These are phyloP conservation scores for Agrilus planipennis DNA, from an alignment of 1,140 invertebrate genomes.

Conservation along the genomic window DNA sequence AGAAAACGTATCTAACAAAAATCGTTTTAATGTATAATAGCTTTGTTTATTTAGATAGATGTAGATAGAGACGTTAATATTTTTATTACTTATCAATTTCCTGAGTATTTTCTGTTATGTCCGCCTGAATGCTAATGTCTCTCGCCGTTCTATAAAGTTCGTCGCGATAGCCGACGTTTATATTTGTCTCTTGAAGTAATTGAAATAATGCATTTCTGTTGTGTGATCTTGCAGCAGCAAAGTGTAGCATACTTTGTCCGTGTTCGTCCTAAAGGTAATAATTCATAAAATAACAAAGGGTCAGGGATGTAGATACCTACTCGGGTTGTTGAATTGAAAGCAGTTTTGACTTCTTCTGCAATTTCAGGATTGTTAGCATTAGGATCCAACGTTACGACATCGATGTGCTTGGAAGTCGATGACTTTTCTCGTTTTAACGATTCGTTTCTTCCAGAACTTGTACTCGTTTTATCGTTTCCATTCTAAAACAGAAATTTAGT, in stretches of 20 bases:
- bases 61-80: too few species aligned
- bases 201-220: constrained; percentile 63
- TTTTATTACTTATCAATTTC: constrained; percentile 80
- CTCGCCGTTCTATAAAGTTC: constrained; percentile 72
- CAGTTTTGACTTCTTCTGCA: constrained; percentile 33
- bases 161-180: constrained; percentile 68
- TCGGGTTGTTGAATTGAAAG: constrained; percentile 47
- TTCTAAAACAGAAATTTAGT: too few species aligned
- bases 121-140: constrained; percentile 70
- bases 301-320: constrained; percentile 31
- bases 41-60: too few species aligned
- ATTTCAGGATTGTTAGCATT: constrained; percentile 17
- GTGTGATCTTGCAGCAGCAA: constrained; percentile 66
- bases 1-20: constrained; percentile 61
- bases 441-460: background rate
- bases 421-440: too few species aligned
- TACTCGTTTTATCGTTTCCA: too few species aligned
- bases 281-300: background rate
- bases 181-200: constrained; percentile 61
- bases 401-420: constrained; percentile 26
- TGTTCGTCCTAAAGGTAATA: constrained; percentile 59
- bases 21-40: too few species aligned
- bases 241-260: constrained; percentile 80
- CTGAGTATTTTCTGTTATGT: constrained; percentile 63
- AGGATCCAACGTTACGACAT: constrained; percentile 31